Base-by-base conservation (phyloP, 2,113 vertebrate species). In the Merops nubicus region DNA sequence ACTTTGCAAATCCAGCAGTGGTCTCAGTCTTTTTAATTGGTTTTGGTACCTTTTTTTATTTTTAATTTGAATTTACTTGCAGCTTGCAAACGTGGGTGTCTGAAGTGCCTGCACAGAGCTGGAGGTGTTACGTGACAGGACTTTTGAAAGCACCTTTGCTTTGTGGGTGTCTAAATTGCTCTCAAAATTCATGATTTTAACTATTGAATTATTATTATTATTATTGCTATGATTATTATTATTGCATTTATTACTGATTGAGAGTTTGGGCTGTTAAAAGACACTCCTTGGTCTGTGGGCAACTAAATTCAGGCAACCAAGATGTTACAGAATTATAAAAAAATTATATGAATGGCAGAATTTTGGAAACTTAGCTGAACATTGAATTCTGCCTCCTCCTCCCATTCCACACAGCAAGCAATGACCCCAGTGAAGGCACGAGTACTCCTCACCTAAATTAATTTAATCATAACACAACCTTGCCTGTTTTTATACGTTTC, bases 381-480 rank as follows among this genome's bases (percentile, higher is more conserved):
- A 2, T 12, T 0, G 13, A 54, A 20, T 63, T 54, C 23, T n/a
- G 31, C 8, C 25, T 19, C 26, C 29, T 29, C 5, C 33, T 33
- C 73, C 67, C 31, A 3, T 43, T n/a, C 47, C 6, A 16, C 43
- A 5, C 57, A 42, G n/a, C 40, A 5, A 38, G 56, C 3, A 11
- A 8, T 19, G 43, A 34, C 19, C 33, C 26, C 45, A 23, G 65
- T 5, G 45, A 62, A 45, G 51, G 9, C 17, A 9, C 22, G 7
- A 22, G 26, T 13, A 26, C 18, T 56, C 13, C 48, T 43, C 16
- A 9, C 12, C 2, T 14, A 14, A 48, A 36, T 59, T 31, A 53
- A 23, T 17, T 36, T n/a, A 23, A 42, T 23, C 5, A 1, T 18
- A 20, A 7, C 60, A 1, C 22, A 54, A 1, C 28, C n/a, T 26